These are phyloP conservation scores for Decapterus maruadsi DNA, from an alignment of 2,797 vertebrate genomes.

Conservation along the genomic window DNA sequence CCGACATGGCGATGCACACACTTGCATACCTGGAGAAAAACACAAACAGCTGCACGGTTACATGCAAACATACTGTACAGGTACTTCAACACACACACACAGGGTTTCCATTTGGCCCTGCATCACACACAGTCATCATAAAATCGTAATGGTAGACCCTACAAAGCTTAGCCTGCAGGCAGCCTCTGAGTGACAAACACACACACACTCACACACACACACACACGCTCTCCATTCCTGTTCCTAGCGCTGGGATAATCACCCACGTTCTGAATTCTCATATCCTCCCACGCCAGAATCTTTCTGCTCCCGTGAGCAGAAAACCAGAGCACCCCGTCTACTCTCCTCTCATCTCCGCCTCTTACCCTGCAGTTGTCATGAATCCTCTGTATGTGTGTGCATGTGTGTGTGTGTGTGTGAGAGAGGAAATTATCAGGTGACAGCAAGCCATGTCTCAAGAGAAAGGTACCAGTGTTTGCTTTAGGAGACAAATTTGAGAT, in stretches of 20 bases:
- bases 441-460: constrained; percentile 36
- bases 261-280: constrained; percentile 79
- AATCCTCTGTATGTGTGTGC: constrained; percentile 49
- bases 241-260: constrained; percentile 71
- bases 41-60: constrained; percentile 24
- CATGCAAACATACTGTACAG: constrained; percentile 39
- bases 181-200: constrained; percentile 63
- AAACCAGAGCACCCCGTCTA: constrained; percentile 75
- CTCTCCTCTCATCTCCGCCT: constrained; percentile 71
- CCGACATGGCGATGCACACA: neutral
- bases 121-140: constrained; percentile 65
- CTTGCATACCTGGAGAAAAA: constrained; percentile 19
- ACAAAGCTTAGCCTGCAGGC: constrained; percentile 71
- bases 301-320: constrained; percentile 80
- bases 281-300: constrained; percentile 79
- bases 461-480: constrained; percentile 24
- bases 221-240: constrained; percentile 19
- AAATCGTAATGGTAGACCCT: constrained; percentile 56
- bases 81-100: constrained; percentile 10
- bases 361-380: constrained; percentile 70
- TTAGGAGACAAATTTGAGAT: constrained; percentile 23
- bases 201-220: constrained; percentile 28
- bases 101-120: constrained; percentile 54
- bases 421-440: constrained; percentile 52
- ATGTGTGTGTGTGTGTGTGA: constrained; percentile 19